Evolutionary conservation across 2,113 vertebrate genomes (phyloP), one percentile per base, ranked within the genome.

Genomic region (Bagarius yarrelli): DNA sequence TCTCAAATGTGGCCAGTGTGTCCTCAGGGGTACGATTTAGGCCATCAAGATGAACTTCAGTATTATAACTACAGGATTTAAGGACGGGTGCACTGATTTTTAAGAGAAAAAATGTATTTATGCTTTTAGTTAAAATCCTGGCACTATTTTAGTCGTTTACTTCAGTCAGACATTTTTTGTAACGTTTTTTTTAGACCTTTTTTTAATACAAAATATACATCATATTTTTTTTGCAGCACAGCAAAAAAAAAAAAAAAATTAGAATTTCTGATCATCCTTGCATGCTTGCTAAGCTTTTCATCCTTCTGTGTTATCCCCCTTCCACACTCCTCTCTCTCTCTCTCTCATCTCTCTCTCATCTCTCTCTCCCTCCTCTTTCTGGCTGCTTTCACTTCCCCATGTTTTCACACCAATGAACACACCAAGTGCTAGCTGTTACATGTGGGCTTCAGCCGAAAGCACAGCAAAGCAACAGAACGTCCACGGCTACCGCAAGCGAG

Each of bases 341-440:
- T 4, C 6, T 6, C 6, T 6, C n/a, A 56, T 40, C 21, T 34
- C 73, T 63, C 64, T 61, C 84, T 79, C 81, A 73, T 57, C 63
- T 72, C 84, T 40, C 76, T 8, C 84, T 32, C 84, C 52, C 63
- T 55, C 66, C 78, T 71, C 21, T 50, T 34, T 59, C 63, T 73
- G 83, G 6, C 14, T 21, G 34, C 47, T 63, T 56, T 40, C 67
- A 16, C 85, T 76, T 73, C 78, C 73, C 87, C 84, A 79, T 61
- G 16, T 87, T 89, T 89, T 90, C 91, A 89, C 91, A 88, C 87
- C 85, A 84, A 77, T 88, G 88, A 91, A 88, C 90, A 88, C 80
- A 88, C 85, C 34, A 88, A 80, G 67, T 77, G 64, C 61, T 83
- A 47, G 85, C 88, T 90, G 89, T 88, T 88, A 89, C 90, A 90